A percentile compares a stretch with the other conserved stretches of the same genome.
Conservation (phyloP, 2,113 vertebrate species). For the Sebastes schlegelii region DNA sequence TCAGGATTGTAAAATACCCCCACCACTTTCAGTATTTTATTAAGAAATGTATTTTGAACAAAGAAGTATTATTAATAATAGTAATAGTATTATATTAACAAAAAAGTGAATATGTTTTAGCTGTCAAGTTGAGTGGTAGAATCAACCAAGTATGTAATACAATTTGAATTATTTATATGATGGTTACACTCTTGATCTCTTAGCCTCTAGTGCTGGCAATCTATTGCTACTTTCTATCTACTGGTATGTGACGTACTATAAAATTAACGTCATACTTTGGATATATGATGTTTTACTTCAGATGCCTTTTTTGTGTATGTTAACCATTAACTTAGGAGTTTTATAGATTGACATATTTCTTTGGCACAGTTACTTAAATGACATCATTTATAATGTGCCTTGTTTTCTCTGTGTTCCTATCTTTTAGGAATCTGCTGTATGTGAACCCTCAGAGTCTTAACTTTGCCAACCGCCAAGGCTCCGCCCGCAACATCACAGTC, state of each 20-base stretch:
- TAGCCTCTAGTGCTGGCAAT: background rate
- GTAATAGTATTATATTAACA: no score
- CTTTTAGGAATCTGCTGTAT: constrained; percentile 94
- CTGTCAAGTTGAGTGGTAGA: background rate
- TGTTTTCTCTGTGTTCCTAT: constrained; percentile 17
- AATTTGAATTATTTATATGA: background rate
- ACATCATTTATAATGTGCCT: background rate
- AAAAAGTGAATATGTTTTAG: background rate
- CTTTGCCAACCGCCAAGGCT: constrained; percentile 98
- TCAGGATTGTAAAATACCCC: background rate
- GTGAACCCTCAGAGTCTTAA: constrained; percentile 98
- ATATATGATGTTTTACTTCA: no score
- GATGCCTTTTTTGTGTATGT: background rate
- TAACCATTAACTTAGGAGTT: background rate
- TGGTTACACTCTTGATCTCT: background rate
- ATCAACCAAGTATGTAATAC: background rate
- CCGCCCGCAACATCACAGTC: constrained; percentile 98
- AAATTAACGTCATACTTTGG: background rate
- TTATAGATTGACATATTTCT: background rate
- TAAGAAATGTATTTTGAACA: background rate
- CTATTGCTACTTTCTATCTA: background rate
- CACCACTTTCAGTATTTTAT: background rate
- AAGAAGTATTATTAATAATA: no score
- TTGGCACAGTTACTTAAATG: background rate
- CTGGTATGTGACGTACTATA: background rate